Percentiles rank a stretch among this genome's conserved stretches.
These are phyloP conservation scores for Rosalia funebris DNA, from an alignment of 2,888 invertebrate genomes.

Conservation along the genomic window DNA sequence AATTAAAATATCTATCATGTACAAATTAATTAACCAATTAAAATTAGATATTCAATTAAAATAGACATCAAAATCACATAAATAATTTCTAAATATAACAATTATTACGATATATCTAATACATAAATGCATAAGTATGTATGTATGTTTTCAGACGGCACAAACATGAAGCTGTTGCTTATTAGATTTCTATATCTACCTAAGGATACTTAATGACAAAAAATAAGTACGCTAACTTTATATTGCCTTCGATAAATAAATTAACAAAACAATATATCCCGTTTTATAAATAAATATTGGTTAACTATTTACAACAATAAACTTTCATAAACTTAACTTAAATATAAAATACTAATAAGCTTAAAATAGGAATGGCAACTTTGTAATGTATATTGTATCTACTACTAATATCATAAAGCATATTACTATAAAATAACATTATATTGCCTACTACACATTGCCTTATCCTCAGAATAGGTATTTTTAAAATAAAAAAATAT, in stretches of 20 bases:
- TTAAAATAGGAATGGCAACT: conserved; percentile 47
- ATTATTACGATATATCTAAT: conserved; percentile 57
- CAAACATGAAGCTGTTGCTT: conserved; percentile 59
- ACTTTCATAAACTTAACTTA: conserved; percentile 52
- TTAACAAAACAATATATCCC: conserved; percentile 2
- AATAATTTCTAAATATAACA: conserved; percentile 62
- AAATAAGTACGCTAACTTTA: conserved; percentile 27
- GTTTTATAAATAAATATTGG: conserved; percentile 13
- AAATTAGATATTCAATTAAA: conserved; percentile 33
- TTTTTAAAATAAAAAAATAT: conserved; percentile 25
- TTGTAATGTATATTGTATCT: conserved; percentile 48
- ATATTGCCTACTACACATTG: conserved; percentile 59
- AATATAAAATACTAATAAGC: conserved; percentile 35
- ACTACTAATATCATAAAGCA: conserved; percentile 50
- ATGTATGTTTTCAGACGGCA: conserved; percentile 54
- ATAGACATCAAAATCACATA: conserved; percentile 60
- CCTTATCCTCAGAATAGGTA: conserved; percentile 44
- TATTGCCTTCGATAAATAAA: conserved; percentile 5
- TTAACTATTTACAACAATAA: conserved; percentile 50
- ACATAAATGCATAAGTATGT: conserved; percentile 57
- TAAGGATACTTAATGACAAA: conserved; percentile 42
- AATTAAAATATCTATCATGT: conserved; percentile 37
- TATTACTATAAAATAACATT: conserved; percentile 48
- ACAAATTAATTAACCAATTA: conserved; percentile 41
- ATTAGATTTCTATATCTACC: conserved; percentile 49